Evolutionary conservation across 2,113 vertebrate species (phyloP).

Genomic region (Ptyas mucosa): DNA sequence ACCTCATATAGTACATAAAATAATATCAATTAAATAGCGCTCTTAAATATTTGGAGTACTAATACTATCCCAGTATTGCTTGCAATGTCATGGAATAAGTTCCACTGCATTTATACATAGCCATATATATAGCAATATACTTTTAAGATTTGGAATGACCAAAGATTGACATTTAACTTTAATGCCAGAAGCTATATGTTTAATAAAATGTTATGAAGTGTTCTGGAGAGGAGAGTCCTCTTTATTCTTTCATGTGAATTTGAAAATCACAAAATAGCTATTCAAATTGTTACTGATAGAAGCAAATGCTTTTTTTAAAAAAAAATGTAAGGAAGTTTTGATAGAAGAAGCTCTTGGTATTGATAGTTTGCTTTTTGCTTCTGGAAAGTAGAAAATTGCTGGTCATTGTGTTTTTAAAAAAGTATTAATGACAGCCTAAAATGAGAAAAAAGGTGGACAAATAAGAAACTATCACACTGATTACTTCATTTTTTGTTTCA

Average conservation of each 20-base stretch:
- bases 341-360: background rate
- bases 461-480: background rate
- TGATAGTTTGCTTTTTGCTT: background rate
- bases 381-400: background rate
- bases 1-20: constrained; percentile 37
- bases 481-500: background rate
- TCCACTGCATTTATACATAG: background rate
- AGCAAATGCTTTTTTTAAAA: background rate
- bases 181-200: background rate
- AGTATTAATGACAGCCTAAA: background rate
- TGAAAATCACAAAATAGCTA: background rate
- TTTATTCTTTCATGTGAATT: background rate
- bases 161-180: background rate
- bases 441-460: background rate
- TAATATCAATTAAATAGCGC: constrained; percentile 9
- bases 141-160: background rate
- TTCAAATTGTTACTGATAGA: background rate
- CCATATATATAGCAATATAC: background rate
- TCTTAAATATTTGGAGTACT: constrained; percentile 10
- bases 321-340: background rate
- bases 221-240: background rate
- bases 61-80: constrained; percentile 1
- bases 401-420: background rate
- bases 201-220: background rate
- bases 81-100: background rate